These are phyloP conservation scores for Halesus radiatus DNA, from an alignment of 1,140 invertebrate species.

Conservation along the genomic window DNA sequence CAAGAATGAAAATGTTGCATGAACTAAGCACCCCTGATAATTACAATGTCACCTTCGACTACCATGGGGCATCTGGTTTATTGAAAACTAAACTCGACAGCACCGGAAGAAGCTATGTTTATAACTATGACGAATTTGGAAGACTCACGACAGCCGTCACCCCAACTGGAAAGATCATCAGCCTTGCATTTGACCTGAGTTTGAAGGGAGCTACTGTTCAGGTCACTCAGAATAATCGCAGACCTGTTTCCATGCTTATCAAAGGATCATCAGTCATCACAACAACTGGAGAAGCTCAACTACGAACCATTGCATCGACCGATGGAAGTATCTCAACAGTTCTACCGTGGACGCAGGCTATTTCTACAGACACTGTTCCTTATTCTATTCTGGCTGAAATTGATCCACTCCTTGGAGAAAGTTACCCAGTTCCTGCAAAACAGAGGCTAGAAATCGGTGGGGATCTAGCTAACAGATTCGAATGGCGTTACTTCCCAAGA, in stretches of 20 bases:
- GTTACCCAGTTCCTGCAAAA: conserved; percentile 91
- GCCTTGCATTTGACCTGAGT: conserved; percentile 88
- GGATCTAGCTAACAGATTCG: conserved; percentile 92
- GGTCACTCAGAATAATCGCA: conserved; percentile 85
- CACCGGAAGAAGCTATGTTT: conserved; percentile 92
- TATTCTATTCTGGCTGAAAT: conserved; percentile 88
- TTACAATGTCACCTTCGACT: conserved; percentile 93
- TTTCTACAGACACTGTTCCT: conserved; percentile 89
- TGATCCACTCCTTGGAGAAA: conserved; percentile 86
- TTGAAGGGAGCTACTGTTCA: conserved; percentile 90
- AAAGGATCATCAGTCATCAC: conserved; percentile 89
- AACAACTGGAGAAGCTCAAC: conserved; percentile 84
- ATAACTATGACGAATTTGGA: conserved; percentile 96
- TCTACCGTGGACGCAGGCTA: conserved; percentile 86
- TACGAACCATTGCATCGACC: conserved; percentile 82
- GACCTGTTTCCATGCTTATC: conserved; percentile 87
- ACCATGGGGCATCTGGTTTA: conserved; percentile 90
- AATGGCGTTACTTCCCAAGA: conserved; percentile 93
- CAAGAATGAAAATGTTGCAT: conserved; percentile 89
- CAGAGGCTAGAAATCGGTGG: conserved; percentile 90
- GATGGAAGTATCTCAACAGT: conserved; percentile 85
- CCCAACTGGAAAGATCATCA: conserved; percentile 91
- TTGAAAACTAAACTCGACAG: conserved; percentile 91
- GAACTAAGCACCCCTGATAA: conserved; percentile 91
- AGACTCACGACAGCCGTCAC: conserved; percentile 90